Base-by-base conservation (phyloP, 2,113 vertebrate genomes). In the Platanista minor region DNA sequence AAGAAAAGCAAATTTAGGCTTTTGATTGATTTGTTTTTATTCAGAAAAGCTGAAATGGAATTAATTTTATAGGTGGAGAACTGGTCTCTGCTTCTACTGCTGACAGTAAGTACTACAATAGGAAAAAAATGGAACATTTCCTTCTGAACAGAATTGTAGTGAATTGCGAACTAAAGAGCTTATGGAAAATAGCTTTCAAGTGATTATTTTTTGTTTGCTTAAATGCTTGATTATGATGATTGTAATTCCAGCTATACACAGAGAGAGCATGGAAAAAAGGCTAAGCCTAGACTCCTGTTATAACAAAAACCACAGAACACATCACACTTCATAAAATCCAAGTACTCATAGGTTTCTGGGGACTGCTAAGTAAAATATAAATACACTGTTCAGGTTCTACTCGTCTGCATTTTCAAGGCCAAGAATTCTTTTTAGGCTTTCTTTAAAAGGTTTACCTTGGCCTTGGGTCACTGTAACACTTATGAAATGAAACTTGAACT, bases 181-280 rank as follows among this genome's bases (percentile, higher is more conserved):
- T 81, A 88, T 94, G 87, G 92, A 97, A 97, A 97, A 97, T 92
- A 71, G 95, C 92, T 96, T 98, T 94, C 91, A 94, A 96, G 94
- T 96, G 93, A 97, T 98, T 97, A 95, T 96, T 97, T 96, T 96
- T 93, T 97, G 91, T 96, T 98, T 98, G 95, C 89, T 80, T 95
- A 97, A 96, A 96, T 97, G 95, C 85, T 95, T 96, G 93, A 91
- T 96, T 96, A 96, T 95, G 85, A 96, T 95, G 90, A 94, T 71
- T 96, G 94, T 75, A 64, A 93, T 95, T 93, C 72, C 20, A 93
- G 78, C 85, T 94, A 74, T 61, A 92, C 78, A 91, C 72, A 92
- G 78, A 96, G 85, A 91, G 33, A 91, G 31, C 82, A 71, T 54
- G 33, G 36, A 27, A 41, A 80, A 96, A 94, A 80, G 67, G 87